Percentiles rank a stretch among this genome's conserved stretches.
phyloP scores from a whole-genome alignment of 2,113 vertebrate genomes.

The Paramormyrops kingsleyae region DNA sequence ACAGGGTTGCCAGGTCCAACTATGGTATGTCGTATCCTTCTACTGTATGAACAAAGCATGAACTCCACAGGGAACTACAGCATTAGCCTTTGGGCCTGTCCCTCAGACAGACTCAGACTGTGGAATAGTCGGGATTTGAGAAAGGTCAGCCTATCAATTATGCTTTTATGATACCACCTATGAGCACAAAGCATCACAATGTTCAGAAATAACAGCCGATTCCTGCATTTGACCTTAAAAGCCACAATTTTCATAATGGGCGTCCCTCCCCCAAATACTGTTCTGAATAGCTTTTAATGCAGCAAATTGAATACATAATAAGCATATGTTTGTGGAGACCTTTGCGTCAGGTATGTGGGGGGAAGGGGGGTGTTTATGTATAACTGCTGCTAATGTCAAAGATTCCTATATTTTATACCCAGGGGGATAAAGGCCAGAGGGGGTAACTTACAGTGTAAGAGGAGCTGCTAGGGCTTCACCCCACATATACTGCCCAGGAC shows the following conservation, averaged over 20 bases:
- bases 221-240: neutral
- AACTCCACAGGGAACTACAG: constrained; percentile 24
- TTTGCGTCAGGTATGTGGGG: neutral
- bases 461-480: neutral
- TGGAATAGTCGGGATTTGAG: constrained; percentile 34
- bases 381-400: neutral
- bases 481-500: neutral
- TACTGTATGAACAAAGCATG: constrained; percentile 51
- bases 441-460: neutral
- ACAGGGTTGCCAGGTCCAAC: neutral
- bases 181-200: constrained; percentile 4
- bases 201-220: neutral
- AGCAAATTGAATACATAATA: neutral
- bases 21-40: neutral
- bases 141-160: constrained; percentile 39
- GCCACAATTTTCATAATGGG: neutral
- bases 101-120: constrained; percentile 20
- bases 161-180: neutral
- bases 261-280: neutral
- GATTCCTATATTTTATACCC: neutral
- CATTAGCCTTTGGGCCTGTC: constrained; percentile 33
- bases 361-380: neutral
- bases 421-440: neutral
- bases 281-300: constrained; percentile 13
- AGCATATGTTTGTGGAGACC: neutral